A percentile compares a stretch with the other conserved stretches of the same genome.
These are phyloP conservation scores for Sarcophaga bullata DNA, from an alignment of 1,140 invertebrate genomes.

Conservation along the genomic window DNA sequence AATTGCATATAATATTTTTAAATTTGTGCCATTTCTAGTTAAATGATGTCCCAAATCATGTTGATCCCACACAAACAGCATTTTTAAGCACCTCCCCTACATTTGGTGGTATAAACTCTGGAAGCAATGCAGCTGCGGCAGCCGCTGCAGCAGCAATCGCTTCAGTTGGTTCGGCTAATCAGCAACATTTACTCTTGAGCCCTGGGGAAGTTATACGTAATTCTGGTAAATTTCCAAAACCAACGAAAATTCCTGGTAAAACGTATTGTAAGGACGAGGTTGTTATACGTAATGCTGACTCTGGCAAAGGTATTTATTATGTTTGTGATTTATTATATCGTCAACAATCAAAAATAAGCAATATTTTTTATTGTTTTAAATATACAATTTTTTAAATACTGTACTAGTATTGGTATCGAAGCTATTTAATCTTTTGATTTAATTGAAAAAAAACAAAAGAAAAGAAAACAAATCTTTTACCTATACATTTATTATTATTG, in stretches of 20 bases:
- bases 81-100: constrained; percentile 66
- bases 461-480: background rate
- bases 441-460: no score
- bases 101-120: constrained; percentile 53
- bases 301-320: constrained; percentile 83
- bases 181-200: constrained; percentile 69
- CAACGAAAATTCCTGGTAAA: constrained; percentile 89
- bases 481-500: constrained; percentile 18
- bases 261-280: constrained; percentile 94
- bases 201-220: constrained; percentile 87
- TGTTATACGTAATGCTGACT: constrained; percentile 91
- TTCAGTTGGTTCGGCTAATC: constrained; percentile 60
- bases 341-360: constrained; percentile 4
- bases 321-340: no score
- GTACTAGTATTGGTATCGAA: constrained; percentile 6
- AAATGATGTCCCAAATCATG: constrained; percentile 55
- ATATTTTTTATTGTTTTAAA: background rate
- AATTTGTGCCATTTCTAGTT: constrained; percentile 46
- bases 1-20: background rate
- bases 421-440: background rate
- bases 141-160: constrained; percentile 61
- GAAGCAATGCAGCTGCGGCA: constrained; percentile 51
- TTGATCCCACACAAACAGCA: constrained; percentile 55
- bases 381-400: background rate
- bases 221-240: constrained; percentile 87